A percentile compares a stretch with the other conserved stretches of the same genome.
These are phyloP conservation scores for Mastigias papua DNA, from an alignment of 30 jellyfish, hydroid and myxozoan species.

Conservation along the genomic window DNA sequence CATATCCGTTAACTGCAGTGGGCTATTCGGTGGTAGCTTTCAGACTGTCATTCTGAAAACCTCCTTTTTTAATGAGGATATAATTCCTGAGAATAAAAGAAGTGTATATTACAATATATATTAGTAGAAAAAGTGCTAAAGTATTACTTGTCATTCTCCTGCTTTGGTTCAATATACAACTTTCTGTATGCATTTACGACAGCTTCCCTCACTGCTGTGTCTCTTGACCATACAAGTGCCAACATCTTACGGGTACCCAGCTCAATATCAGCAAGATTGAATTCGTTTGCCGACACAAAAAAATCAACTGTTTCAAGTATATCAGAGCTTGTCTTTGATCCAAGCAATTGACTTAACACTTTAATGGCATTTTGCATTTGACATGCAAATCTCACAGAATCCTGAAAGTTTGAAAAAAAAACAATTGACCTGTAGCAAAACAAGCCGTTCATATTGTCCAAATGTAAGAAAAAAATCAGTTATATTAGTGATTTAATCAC, in stretches of 20 bases:
- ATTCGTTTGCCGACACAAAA: slow-evolving; percentile 86
- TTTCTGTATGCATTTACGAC: slow-evolving; percentile 87
- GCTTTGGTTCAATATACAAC: slow-evolving; percentile 74
- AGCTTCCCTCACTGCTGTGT: slow-evolving; percentile 84
- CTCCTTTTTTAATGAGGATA: too few species aligned
- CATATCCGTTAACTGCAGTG: too few species aligned
- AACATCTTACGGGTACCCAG: slow-evolving; percentile 91
- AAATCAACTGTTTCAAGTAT: slow-evolving; percentile 94
- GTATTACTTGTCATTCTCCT: slow-evolving; percentile 77
- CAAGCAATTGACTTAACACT: slow-evolving; percentile 83
- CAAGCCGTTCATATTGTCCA: not conserved
- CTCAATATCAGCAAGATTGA: slow-evolving; percentile 82
- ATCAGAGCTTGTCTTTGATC: slow-evolving; percentile 91
- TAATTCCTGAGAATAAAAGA: too few species aligned
- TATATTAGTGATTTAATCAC: not conserved
- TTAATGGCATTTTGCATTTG: slow-evolving; percentile 89
- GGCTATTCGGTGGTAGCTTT: too few species aligned
- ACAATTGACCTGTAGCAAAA: not conserved
- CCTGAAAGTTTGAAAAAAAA: slow-evolving; percentile 19
- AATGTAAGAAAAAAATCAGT: not conserved
- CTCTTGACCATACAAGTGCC: slow-evolving; percentile 96
- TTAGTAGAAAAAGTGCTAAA: too few species aligned
- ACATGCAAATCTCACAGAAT: slow-evolving; percentile 76
- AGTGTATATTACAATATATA: too few species aligned
- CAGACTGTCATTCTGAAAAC: too few species aligned